Base-by-base conservation (phyloP, 2,113 vertebrate genomes). In the Ammospiza caudacuta region DNA sequence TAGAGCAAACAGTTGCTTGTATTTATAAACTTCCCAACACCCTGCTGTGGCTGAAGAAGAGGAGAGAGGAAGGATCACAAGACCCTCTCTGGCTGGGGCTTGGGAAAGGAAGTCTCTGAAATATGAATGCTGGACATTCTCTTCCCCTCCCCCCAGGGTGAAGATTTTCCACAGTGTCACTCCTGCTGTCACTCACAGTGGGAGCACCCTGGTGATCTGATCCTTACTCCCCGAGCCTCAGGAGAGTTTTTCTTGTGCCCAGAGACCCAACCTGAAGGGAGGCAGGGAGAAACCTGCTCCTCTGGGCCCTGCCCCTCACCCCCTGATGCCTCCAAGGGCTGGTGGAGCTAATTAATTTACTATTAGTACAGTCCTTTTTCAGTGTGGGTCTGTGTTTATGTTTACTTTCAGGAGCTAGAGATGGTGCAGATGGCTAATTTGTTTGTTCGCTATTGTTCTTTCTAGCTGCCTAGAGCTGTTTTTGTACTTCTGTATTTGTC, bases 91-190 rank as follows among this genome's bases (percentile, higher is more conserved):
- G 68, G 49, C 79, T 55, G 37, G 94, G 96, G 87, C 96, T 97
- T 97, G 96, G 94, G 96, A 97, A 96, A 97, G 95, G 95, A 97
- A 96, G 95, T 95, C 66, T 94, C 85, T 92, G 87, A 95, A 93
- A 83, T 93, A 78, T 35, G 92, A 96, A 88, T 2, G 1, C 72
- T 95, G 87, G 83, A 93, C 79, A 88, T 94, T 76, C 86, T 73
- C 57, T 72, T 72, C 58, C 82, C 68, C 43, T 76, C 64, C 90
- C 47, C 51, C n/a, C 3, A 4, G 57, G 90, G 92, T 92, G 20
- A 1, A 92, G 78, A 96, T 90, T 96, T 97, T 96, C 95, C 95
- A 87, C 92, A 66, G 85, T 93, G 85, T 95, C 92, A 96, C 55
- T 90, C 67, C 78, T 2, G 2, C 61, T 83, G 86, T 90, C 64